A percentile compares a stretch with the other conserved stretches of the same genome.
phyloP scores from a whole-genome alignment of 2,797 vertebrate genomes.

The Heteromormyrus szaboi region DNA sequence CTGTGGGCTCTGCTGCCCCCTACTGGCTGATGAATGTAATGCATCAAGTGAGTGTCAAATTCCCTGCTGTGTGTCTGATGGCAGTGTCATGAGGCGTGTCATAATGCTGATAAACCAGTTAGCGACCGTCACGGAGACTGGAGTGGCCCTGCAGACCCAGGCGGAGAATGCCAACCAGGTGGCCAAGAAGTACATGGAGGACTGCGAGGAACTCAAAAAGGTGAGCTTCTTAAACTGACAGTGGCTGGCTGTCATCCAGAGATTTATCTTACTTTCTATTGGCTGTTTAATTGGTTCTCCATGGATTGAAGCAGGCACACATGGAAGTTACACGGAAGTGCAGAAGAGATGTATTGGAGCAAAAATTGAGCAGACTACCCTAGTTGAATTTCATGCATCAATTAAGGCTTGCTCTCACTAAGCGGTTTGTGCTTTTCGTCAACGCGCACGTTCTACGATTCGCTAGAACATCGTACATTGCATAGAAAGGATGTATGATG shows the following conservation, averaged over 20 bases:
- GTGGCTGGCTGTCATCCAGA: background rate
- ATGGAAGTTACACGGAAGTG: background rate
- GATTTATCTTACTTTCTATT: background rate
- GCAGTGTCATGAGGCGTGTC: conserved; percentile 70
- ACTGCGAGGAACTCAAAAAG: conserved; percentile 73
- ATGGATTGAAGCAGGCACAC: background rate
- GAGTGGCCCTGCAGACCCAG: conserved; percentile 66
- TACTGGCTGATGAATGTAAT: background rate
- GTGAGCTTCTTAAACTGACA: conserved; percentile 50
- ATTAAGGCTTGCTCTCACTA: background rate
- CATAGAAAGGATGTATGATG: no score
- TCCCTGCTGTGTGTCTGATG: background rate
- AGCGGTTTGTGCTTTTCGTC: background rate
- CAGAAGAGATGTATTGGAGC: background rate
- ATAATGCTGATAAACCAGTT: conserved; percentile 79
- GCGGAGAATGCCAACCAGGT: conserved; percentile 67
- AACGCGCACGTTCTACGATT: background rate
- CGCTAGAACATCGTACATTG: no score
- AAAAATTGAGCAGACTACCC: background rate
- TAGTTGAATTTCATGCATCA: background rate
- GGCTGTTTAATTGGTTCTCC: background rate
- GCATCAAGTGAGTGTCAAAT: background rate
- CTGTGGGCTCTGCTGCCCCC: background rate
- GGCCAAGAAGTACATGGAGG: conserved; percentile 74
- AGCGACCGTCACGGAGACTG: conserved; percentile 61